Evolutionary conservation across 2,113 vertebrate species (phyloP), one percentile per base, ranked within the genome.

Genomic region (Panthera leo): DNA sequence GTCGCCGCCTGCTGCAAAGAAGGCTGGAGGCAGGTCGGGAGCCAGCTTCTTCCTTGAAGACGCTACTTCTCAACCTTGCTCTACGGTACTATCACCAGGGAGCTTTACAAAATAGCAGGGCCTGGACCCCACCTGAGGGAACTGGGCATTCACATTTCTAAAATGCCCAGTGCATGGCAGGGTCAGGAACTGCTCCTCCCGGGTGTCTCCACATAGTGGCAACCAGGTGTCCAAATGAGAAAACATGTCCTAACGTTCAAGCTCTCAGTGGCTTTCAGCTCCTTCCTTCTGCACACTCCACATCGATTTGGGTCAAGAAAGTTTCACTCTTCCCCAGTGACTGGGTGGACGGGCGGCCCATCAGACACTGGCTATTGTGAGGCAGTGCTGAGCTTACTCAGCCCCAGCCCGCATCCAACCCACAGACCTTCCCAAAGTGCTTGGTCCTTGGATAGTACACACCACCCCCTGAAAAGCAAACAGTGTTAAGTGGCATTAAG

Each of bases 401-500:
- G 58, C 58, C 51, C 34, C 55, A 27, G 21, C 18, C 12, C 1
- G 58, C 11, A 0, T n/a, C 53, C 85, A 76, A n/a, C 45, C 92
- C 18, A 65, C 91, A 97, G 58, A 68, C 39, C 16, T 78, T 7
- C 48, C 21, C 63, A 58, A 83, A 76, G 83, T 70, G 36, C 80
- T 53, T 2, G 19, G 53, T 61, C 15, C 1, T 29, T 0, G 0
- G 70, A 79, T n/a, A 63, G 10, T 1, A 42, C 25, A 58, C 25
- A 23, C 7, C 7, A 73, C 48, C 12, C 18, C 11, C 48, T 2
- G 29, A 73, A 87, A 93, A 58, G 80, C 55, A 84, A 97, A 92
- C 51, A 92, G 51, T 12, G 51, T 48, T 42, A 96, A 96, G 87
- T 61, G 95, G 84, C 45, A 65, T 48, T 25, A 91, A 92, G 19